These are phyloP conservation scores for Pedionomus torquatus DNA, from an alignment of 2,113 vertebrate species.

Conservation along the genomic window DNA sequence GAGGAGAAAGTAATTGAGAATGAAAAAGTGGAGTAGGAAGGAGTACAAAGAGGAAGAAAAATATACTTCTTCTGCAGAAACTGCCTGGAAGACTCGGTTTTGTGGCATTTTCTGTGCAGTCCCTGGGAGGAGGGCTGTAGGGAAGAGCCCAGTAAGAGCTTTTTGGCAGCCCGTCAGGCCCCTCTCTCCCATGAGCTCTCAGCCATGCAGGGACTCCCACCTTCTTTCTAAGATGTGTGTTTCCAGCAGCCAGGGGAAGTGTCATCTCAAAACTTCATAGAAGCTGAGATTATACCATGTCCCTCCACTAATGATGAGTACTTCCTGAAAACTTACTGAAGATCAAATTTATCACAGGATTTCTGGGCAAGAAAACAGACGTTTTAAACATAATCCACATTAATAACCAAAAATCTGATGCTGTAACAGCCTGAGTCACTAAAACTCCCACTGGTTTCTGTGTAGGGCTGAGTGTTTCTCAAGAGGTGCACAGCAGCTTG, in stretches of 20 bases:
- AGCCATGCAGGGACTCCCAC: background rate
- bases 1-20: background rate
- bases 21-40: background rate
- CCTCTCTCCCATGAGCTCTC: background rate
- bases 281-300: background rate
- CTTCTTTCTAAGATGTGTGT: background rate
- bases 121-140: background rate
- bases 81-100: background rate
- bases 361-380: constrained; percentile 1
- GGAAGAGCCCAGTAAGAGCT: background rate
- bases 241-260: background rate
- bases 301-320: background rate
- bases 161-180: background rate
- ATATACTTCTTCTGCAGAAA: background rate
- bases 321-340: constrained; percentile 11
- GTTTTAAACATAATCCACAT: background rate
- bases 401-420: constrained; percentile 3
- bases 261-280: background rate
- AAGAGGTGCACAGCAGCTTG: background rate
- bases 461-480: background rate
- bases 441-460: constrained; percentile 11
- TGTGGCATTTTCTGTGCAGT: background rate
- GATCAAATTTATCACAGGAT: background rate
- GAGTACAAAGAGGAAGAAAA: background rate
- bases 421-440: constrained; percentile 14